Percentiles rank a stretch among this genome's conserved stretches.
phyloP scores from a whole-genome alignment of 2,113 vertebrate genomes.

The Eptesicus fuscus region DNA sequence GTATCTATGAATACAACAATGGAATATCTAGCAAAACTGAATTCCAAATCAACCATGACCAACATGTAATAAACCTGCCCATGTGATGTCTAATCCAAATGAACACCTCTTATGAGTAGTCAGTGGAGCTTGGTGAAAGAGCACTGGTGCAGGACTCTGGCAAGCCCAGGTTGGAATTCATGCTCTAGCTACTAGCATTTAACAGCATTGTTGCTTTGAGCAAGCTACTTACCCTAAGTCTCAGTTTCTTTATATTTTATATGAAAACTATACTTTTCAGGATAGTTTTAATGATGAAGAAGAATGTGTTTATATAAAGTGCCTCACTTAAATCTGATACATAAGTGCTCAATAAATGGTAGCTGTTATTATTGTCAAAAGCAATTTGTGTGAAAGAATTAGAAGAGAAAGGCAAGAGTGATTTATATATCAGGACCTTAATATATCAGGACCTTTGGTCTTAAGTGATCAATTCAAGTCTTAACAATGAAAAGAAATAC shows the following conservation, averaged over 20 bases:
- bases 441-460: conserved; percentile 3
- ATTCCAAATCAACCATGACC: conserved; percentile 11
- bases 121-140: background rate
- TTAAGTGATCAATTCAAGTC: conserved; percentile 44
- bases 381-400: conserved; percentile 21
- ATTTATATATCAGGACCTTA: conserved; percentile 24
- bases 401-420: conserved; percentile 9
- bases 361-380: conserved; percentile 21
- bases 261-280: background rate
- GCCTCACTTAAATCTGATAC: background rate
- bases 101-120: background rate
- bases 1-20: background rate
- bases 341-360: background rate
- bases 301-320: background rate
- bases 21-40: background rate
- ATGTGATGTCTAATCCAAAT: background rate
- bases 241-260: conserved; percentile 30
- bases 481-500: conserved; percentile 52
- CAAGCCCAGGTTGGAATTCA: background rate
- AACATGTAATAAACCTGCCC: background rate
- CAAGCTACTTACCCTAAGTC: background rate
- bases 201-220: background rate
- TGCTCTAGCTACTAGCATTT: background rate
- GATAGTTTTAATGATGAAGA: conserved; percentile 39
- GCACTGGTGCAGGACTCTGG: background rate